phyloP scores from a whole-genome alignment of 2,888 invertebrate species.

The Yponomeuta plumbellus region DNA sequence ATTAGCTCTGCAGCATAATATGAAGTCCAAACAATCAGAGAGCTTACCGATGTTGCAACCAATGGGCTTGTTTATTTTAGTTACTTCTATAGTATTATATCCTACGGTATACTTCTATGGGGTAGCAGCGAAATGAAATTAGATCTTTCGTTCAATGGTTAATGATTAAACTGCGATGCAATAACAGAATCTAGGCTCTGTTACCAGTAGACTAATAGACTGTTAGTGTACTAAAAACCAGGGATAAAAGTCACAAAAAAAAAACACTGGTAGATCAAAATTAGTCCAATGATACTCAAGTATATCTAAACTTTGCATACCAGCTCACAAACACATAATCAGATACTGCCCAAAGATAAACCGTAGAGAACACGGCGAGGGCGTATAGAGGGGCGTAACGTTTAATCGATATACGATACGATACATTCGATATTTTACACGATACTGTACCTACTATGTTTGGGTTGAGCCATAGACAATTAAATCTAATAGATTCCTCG shows the following conservation, averaged over 20 bases:
- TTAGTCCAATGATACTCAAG: background rate
- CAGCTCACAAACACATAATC: constrained; percentile 12
- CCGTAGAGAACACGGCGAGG: constrained; percentile 48
- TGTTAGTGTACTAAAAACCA: no score
- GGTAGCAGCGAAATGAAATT: no score
- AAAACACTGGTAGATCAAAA: background rate
- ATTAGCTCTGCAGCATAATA: no score
- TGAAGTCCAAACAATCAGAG: no score
- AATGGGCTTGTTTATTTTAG: no score
- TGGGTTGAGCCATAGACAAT: constrained; percentile 16
- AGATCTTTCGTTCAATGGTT: no score
- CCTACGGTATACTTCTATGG: no score
- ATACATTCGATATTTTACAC: constrained; percentile 5
- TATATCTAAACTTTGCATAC: background rate
- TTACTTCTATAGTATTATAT: no score
- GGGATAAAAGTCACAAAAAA: background rate
- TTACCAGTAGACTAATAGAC: no score
- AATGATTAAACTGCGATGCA: no score
- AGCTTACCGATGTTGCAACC: no score
- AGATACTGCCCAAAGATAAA: constrained; percentile 48
- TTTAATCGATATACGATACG: constrained; percentile 36
- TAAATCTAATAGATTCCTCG: constrained; percentile 18
- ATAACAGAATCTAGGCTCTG: no score
- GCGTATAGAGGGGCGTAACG: constrained; percentile 54
- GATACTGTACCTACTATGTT: background rate